Evolutionary conservation across 2,888 invertebrate genomes (phyloP), one percentile per base, ranked within the genome.

Genomic region (Cheiracanthium punctorium): DNA sequence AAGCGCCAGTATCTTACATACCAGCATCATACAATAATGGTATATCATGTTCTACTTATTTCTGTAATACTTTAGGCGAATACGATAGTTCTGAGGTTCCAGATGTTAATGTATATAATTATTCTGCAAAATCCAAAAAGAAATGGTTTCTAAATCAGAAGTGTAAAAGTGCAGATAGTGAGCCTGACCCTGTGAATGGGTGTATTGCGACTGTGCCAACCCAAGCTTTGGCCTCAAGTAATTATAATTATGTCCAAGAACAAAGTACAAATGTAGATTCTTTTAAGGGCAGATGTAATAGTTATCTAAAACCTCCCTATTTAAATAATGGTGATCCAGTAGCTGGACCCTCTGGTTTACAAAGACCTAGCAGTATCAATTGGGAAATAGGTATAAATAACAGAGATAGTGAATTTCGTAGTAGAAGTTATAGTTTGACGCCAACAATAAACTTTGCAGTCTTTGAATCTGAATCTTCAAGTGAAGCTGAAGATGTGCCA

Each of bases 381-480:
- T 77, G 82, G 80, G 82, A 80, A 52, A 75, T 76, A n/a, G 80
- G 82, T 30, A 69, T 77, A 20, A 80, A 77, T 32, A 82, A 72
- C 20, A 24, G n/a, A 14, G 88, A 88, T 52, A 64, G 64, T 30
- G 88, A 88, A 67, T 88, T 88, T 29, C 72, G 88, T 10, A 71
- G 85, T 37, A 71, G 88, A 14, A 88, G 88, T 67, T 85, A 86
- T 71, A 88, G 88, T 48, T 41, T 88, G 17, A 88, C 88, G 2
- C 88, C 88, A 7, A 88, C 88, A 0, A 69, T 88, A 17, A 85
- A 85, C 43, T 88, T 88, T 77, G 88, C 88, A 10, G 77, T 88
- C 30, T 88, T 88, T 72, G 88, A 88, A 71, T 82, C 81, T 17
- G 88, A 88, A 74, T 88, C 88, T 33, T 88, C 88, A 2, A 88